phyloP scores from a whole-genome alignment of 2,888 invertebrate genomes.

The Apamea epomidion region DNA sequence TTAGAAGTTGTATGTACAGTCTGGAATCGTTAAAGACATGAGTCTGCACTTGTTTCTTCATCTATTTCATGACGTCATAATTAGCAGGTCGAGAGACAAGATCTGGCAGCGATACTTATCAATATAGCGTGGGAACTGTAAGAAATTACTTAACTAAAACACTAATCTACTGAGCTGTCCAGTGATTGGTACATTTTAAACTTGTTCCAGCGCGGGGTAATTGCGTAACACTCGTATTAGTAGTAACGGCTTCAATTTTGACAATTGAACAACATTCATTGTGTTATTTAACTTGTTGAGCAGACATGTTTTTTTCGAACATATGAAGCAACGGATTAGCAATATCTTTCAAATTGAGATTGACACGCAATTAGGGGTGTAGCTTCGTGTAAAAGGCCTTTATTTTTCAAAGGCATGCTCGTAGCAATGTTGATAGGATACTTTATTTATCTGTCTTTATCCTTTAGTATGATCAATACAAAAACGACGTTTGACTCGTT shows the following conservation, averaged over 20 bases:
- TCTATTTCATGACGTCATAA: constrained; percentile 39
- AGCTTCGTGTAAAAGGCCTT: not conserved
- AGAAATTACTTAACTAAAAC: constrained; percentile 9
- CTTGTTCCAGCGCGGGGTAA: not conserved
- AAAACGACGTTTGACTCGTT: not conserved
- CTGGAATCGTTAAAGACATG: not conserved
- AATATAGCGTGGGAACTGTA: constrained; percentile 38
- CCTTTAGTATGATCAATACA: not conserved
- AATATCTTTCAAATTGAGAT: not conserved
- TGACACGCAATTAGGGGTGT: not conserved
- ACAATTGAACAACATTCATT: not conserved
- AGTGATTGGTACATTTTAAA: not conserved
- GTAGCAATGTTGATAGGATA: not conserved
- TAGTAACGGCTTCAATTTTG: not conserved
- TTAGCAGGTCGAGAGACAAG: not conserved
- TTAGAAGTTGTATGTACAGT: not conserved
- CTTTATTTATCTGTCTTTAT: not conserved
- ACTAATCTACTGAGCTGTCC: not conserved
- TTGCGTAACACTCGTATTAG: no score
- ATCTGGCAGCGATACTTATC: constrained; percentile 25
- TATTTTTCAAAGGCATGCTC: not conserved
- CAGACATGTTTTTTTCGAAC: not conserved
- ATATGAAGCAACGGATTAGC: not conserved
- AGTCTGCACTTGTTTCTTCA: constrained; percentile 4
- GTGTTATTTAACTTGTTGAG: not conserved